These are phyloP conservation scores for Rhabdomys pumilio DNA, from an alignment of 2,797 vertebrate genomes.

Conservation along the genomic window DNA sequence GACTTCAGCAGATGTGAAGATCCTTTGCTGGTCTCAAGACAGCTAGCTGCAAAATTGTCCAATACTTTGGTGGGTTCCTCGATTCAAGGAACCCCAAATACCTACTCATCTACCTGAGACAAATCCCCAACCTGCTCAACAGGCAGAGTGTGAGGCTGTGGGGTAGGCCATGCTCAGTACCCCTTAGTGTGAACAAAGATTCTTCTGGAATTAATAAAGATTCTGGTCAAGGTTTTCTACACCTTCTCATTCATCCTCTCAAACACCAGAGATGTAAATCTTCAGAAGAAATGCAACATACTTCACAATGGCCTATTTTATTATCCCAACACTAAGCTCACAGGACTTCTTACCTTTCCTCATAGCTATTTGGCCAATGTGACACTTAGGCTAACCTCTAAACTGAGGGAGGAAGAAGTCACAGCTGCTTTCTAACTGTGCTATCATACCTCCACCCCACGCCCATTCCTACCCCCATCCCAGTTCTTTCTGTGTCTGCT, in stretches of 20 bases:
- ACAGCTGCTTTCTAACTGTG: background rate
- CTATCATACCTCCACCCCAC: background rate
- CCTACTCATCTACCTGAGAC: background rate
- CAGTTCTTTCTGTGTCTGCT: background rate
- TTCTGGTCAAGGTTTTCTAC: background rate
- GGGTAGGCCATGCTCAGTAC: fast-evolving
- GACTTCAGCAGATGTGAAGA: constrained; percentile 41
- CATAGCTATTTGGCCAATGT: background rate
- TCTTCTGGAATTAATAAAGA: fast-evolving
- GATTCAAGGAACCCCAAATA: background rate
- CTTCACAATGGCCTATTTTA: background rate
- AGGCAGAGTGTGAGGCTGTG: background rate
- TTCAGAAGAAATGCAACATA: background rate
- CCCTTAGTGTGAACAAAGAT: background rate
- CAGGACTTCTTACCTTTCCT: background rate
- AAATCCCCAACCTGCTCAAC: background rate
- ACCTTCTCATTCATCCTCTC: background rate
- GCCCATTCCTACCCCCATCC: no score
- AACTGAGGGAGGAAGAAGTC: background rate
- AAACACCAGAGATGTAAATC: background rate
- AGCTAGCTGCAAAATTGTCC: constrained; percentile 37
- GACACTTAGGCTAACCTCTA: background rate
- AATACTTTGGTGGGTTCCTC: constrained; percentile 42
- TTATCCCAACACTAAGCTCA: background rate
- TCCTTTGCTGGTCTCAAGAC: constrained; percentile 11